Evolutionary conservation across 1,140 invertebrate species (phyloP).

Genomic region (Stegodyphus mimosarum): DNA sequence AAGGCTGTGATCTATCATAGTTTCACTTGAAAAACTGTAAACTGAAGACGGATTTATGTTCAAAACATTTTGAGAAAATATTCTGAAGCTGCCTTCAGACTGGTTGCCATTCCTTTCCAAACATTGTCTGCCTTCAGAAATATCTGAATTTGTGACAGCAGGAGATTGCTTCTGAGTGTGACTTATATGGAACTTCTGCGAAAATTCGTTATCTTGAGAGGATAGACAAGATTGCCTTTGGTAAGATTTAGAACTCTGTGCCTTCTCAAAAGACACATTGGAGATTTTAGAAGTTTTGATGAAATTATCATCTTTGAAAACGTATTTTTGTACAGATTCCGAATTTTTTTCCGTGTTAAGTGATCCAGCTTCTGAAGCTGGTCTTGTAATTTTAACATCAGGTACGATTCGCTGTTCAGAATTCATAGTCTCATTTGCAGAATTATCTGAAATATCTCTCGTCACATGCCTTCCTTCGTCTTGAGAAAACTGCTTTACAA

Average conservation of each 20-base stretch:
- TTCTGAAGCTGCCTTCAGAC: background rate
- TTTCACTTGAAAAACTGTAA: slow-evolving; percentile 9
- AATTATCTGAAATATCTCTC: background rate
- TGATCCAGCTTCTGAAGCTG: background rate
- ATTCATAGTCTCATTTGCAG: background rate
- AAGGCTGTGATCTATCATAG: slow-evolving; percentile 12
- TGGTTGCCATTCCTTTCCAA: background rate
- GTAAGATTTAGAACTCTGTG: background rate
- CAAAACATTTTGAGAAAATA: background rate
- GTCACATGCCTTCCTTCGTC: slow-evolving; percentile 24
- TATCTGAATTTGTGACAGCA: background rate
- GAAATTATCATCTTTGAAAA: background rate
- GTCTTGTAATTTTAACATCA: slow-evolving; percentile 27
- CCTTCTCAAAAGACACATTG: slow-evolving; percentile 6
- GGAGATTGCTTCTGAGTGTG: background rate
- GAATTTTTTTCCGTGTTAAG: background rate
- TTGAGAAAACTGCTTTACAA: slow-evolving; percentile 45
- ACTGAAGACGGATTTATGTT: background rate
- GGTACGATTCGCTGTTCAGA: background rate
- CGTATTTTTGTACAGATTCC: background rate
- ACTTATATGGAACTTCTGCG: background rate
- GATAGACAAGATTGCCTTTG: background rate
- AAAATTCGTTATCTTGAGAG: background rate
- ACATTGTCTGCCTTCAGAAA: background rate
- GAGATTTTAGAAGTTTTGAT: slow-evolving; percentile 40